Percentiles rank a stretch among this genome's conserved stretches.
Conservation (phyloP, 1,140 invertebrate genomes). For the Bombus vancouverensis region DNA sequence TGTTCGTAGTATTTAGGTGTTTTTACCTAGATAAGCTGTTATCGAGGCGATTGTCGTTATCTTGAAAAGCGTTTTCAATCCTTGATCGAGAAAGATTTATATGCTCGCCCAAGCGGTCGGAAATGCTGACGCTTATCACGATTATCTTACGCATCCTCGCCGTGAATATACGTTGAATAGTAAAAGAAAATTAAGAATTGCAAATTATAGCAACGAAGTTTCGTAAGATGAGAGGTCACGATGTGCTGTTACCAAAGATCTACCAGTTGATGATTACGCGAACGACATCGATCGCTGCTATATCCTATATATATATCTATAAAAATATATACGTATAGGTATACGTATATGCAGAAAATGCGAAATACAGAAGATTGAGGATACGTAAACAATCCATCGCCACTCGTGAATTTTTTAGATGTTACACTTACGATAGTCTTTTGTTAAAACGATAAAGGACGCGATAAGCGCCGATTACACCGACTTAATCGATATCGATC, state of each 20-base stretch:
- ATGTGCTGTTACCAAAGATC: neutral
- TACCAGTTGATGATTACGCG: neutral
- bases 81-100: constrained; percentile 3
- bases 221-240: neutral
- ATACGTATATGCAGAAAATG: too few species aligned
- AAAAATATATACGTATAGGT: neutral
- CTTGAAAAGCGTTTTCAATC: neutral
- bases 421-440: neutral
- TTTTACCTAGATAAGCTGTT: neutral
- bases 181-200: rapidly evolving
- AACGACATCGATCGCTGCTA: neutral
- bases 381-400: neutral
- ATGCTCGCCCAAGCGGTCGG: neutral
- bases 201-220: neutral
- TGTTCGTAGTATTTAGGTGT: neutral
- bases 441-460: neutral
- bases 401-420: neutral
- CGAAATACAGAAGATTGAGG: neutral
- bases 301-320: neutral
- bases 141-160: neutral
- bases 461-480: neutral
- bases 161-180: neutral
- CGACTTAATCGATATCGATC: neutral
- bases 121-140: neutral
- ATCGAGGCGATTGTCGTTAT: neutral